A percentile compares a stretch with the other conserved stretches of the same genome.
phyloP scores from a whole-genome alignment of 1,140 invertebrate genomes.

The Hypothenemus hampei region DNA sequence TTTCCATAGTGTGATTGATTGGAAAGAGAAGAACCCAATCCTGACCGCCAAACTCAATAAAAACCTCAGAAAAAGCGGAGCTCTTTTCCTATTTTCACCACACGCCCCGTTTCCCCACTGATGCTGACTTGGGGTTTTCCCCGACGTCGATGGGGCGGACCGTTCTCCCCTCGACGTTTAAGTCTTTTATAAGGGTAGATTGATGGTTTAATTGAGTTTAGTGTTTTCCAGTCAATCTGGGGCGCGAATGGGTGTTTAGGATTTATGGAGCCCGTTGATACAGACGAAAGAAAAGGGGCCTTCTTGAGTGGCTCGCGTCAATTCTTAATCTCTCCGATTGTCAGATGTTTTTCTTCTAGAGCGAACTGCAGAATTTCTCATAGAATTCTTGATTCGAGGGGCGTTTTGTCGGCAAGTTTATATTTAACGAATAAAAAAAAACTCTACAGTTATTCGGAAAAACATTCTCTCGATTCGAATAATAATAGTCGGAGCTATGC shows the following conservation, averaged over 20 bases:
- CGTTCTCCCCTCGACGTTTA: constrained; percentile 17
- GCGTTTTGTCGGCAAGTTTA: no score
- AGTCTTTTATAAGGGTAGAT: constrained; percentile 28
- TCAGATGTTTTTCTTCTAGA: neutral
- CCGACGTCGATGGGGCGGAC: constrained; percentile 14
- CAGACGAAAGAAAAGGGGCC: neutral
- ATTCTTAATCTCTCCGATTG: neutral
- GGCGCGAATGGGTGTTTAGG: constrained; percentile 21
- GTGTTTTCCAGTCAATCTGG: constrained; percentile 29
- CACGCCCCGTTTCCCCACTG: constrained; percentile 2
- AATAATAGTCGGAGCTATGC: no score
- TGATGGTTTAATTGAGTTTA: constrained; percentile 29
- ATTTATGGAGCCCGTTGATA: constrained; percentile 16
- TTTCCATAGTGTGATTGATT: no score
- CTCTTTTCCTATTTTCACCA: constrained; percentile 14
- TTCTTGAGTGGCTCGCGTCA: constrained; percentile 2
- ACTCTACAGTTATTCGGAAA: no score
- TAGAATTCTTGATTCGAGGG: neutral
- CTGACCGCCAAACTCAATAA: constrained; percentile 5
- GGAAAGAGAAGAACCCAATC: no score
- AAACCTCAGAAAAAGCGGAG: constrained; percentile 11
- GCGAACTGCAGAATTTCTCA: neutral
- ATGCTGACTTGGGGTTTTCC: constrained; percentile 25
- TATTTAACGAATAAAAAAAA: no score
- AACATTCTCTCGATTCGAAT: no score